Conservation (phyloP, 2,797 vertebrate species). For the Agapornis canus region DNA sequence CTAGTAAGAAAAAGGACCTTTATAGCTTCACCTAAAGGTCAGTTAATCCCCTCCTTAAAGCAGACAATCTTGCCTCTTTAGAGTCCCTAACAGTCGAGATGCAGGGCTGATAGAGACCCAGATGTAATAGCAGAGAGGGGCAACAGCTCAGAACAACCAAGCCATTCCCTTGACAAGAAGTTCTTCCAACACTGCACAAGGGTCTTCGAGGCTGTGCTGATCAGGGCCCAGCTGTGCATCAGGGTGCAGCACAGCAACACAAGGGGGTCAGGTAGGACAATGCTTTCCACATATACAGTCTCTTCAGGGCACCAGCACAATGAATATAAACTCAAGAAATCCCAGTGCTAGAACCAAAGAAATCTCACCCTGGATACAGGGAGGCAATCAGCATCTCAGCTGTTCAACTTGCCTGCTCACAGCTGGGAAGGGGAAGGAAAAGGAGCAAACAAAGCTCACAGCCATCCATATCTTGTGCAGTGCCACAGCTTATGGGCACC, state of each 20-base stretch:
- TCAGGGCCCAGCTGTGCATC: not conserved
- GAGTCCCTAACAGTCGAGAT: not conserved
- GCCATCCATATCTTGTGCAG: not conserved
- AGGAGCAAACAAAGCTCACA: not conserved
- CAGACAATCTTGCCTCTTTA: not conserved
- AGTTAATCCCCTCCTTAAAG: not conserved
- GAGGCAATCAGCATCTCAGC: not conserved
- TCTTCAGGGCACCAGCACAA: not conserved
- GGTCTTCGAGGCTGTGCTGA: not conserved
- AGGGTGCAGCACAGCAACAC: not conserved
- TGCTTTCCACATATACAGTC: not conserved
- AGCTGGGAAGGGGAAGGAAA: not conserved
- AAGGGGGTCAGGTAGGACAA: not conserved
- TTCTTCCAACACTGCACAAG: not conserved
- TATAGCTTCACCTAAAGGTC: not conserved
- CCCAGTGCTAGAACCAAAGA: not conserved
- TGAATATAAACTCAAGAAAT: not conserved
- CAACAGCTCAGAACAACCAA: not conserved
- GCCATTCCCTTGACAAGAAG: not conserved
- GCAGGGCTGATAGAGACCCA: not conserved
- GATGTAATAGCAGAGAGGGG: not conserved
- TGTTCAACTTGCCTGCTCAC: conserved; percentile 6
- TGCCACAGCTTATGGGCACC: conserved; percentile 12
- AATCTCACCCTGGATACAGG: not conserved
- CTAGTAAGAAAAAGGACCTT: not conserved